Evolutionary conservation across 2,888 invertebrate genomes (phyloP).

Genomic region (Flexamia atlantica): DNA sequence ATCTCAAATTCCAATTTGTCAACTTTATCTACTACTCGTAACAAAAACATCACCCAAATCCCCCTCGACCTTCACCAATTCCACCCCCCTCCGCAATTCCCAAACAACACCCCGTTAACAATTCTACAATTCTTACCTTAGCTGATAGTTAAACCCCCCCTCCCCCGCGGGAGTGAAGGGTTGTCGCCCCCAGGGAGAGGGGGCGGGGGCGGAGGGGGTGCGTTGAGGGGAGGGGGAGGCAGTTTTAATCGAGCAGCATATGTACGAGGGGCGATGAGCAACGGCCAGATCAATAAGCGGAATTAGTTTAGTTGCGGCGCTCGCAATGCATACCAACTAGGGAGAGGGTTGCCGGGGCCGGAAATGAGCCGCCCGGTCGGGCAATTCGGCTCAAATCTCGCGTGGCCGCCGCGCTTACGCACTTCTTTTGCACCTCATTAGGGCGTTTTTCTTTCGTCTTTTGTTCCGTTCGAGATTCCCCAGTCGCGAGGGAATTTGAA

Average conservation of each 20-base stretch:
- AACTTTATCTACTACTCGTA: no score
- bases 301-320: conserved; percentile 60
- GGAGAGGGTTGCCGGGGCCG: conserved; percentile 36
- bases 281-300: conserved; percentile 47
- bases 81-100: background rate
- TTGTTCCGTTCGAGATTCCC: background rate
- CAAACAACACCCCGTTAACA: background rate
- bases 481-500: background rate
- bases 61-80: background rate
- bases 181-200: conserved; percentile 6
- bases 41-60: no score
- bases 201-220: background rate
- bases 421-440: conserved; percentile 41
- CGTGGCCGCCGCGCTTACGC: background rate
- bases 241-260: conserved; percentile 58
- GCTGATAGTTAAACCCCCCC: conserved; percentile 3
- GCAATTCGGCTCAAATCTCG: background rate
- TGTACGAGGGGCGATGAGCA: conserved; percentile 54
- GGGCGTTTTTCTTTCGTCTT: background rate
- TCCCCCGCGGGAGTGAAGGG: conserved; percentile 8
- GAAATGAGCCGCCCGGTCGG: background rate
- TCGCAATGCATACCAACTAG: conserved; percentile 54
- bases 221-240: background rate
- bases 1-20: no score
- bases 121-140: conserved; percentile 21